Percentiles rank a stretch among this genome's conserved stretches.
These are phyloP conservation scores for Lycophotia porphyrea DNA, from an alignment of 2,888 invertebrate genomes.

Conservation along the genomic window DNA sequence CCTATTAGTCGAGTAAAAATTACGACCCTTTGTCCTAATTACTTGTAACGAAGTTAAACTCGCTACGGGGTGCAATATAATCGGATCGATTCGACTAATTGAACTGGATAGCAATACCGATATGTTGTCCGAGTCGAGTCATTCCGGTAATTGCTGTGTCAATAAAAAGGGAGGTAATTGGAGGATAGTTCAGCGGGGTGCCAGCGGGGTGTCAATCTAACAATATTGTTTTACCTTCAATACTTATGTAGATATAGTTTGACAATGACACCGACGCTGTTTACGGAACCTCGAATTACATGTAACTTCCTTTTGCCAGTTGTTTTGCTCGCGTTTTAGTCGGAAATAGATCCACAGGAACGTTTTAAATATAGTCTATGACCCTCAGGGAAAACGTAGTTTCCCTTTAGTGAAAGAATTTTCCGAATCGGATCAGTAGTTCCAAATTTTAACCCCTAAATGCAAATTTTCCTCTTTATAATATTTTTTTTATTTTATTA, in stretches of 20 bases:
- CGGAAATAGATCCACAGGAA: neutral
- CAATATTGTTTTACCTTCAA: conserved; percentile 37
- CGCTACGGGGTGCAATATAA: conserved; percentile 52
- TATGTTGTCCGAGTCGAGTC: conserved; percentile 40
- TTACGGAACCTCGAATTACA: neutral
- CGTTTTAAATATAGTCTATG: no score
- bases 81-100: conserved; percentile 59
- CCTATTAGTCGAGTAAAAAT: conserved; percentile 40
- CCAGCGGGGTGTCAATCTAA: conserved; percentile 33
- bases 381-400: neutral
- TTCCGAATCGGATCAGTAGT: neutral
- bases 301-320: neutral
- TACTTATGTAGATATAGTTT: conserved; percentile 1
- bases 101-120: conserved; percentile 51
- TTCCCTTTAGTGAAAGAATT: neutral
- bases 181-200: conserved; percentile 3
- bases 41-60: conserved; percentile 42
- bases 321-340: neutral
- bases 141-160: conserved; percentile 55
- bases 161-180: conserved; percentile 38
- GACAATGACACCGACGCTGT: neutral
- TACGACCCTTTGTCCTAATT: conserved; percentile 45
- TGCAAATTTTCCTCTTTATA: neutral
- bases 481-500: no score
- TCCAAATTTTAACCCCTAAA: neutral